Conservation (phyloP, 2,888 invertebrate species). For the Spisula subtruncata region DNA sequence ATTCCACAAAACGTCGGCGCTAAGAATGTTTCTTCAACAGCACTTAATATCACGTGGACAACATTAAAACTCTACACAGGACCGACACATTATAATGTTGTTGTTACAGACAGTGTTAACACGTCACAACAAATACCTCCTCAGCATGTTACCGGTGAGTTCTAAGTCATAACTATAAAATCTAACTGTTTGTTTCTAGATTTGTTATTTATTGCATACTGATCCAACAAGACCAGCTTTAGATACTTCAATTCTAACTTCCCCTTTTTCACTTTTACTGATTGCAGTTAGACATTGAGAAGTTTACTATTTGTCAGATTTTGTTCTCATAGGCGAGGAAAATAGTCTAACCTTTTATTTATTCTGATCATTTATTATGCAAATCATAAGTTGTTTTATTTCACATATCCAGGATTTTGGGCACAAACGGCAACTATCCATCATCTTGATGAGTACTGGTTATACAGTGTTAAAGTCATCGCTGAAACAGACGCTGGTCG, state of each 20-base stretch:
- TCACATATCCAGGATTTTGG: not conserved
- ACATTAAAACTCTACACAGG: not conserved
- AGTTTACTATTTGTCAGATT: too few relatives aligned
- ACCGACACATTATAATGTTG: not conserved
- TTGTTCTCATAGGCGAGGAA: too few relatives aligned
- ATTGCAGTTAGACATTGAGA: too few relatives aligned
- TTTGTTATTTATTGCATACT: too few relatives aligned
- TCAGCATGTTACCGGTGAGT: not conserved
- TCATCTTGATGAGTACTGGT: conserved; percentile 33
- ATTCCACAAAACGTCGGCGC: not conserved
- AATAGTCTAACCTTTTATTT: too few relatives aligned
- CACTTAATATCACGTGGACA: not conserved
- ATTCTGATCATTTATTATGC: too few relatives aligned
- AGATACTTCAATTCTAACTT: too few relatives aligned
- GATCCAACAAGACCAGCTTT: too few relatives aligned
- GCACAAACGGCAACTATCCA: not conserved
- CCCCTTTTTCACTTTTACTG: too few relatives aligned
- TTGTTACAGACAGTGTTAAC: not conserved
- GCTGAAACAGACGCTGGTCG: conserved; percentile 21
- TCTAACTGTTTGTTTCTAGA: too few relatives aligned
- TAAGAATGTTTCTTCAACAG: not conserved
- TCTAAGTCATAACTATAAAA: not conserved
- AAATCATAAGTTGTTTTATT: not conserved
- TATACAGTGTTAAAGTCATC: conserved; percentile 28
- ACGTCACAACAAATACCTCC: not conserved